Evolutionary conservation across 2,888 invertebrate genomes (phyloP), one percentile per base, ranked within the genome.

Genomic region (Tortrix viridana): DNA sequence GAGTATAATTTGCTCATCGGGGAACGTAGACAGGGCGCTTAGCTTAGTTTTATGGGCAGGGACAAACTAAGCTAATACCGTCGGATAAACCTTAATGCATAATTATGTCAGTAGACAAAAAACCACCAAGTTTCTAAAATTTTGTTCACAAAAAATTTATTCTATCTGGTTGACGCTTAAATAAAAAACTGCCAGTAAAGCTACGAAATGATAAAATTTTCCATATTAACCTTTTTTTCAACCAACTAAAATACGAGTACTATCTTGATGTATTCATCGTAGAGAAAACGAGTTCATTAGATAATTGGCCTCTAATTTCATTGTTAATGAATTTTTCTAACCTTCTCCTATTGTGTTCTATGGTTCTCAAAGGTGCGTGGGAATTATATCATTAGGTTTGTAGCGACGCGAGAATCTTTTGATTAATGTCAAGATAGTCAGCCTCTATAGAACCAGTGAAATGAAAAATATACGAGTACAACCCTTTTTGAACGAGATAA

Each of bases 341-440:
- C 61, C 56, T 60, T 64, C 53, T 67, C 59, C 68, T 63, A 73
- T 74, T 74, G 73, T 74, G 65, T 48, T 47, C 32, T 50, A 60
- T 59, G 46, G 55, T 68, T 69, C 66, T 58, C 69, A 65, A 64
- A 61, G 65, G 44, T 47, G 41, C 71, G 71, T 76, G 76, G 66
- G 76, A 77, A 74, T 53, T 19, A 37, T 66, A 66, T 66, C 55
- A 72, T 72, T 64, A 71, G 66, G 67, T 67, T 55, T 60, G 52
- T 47, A 52, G 58, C 58, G 57, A 55, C 22, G 66, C 64, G 66
- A 61, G 47, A 19, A 61, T 56, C 56, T 64, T 68, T 66, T 72
- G 79, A 80, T 77, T 69, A 65, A 59, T 70, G 72, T 63, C 67
- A 71, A 66, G 79, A 80, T 47, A 55, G 55, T 44, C 41, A 23